phyloP scores from a whole-genome alignment of 2,888 invertebrate genomes.

The Endotricha flammealis region DNA sequence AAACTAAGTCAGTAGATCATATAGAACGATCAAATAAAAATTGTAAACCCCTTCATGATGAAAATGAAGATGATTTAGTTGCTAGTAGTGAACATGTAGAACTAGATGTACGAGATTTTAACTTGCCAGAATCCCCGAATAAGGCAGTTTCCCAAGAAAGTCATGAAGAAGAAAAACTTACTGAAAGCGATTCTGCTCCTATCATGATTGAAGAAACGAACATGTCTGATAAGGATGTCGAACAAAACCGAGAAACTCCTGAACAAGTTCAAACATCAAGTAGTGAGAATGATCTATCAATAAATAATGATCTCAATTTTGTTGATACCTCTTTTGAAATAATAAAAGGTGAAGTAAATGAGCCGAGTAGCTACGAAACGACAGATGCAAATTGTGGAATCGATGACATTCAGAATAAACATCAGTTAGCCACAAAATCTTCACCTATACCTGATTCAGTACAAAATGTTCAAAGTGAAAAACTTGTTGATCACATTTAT shows the following conservation, averaged over 20 bases:
- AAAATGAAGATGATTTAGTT: conserved; percentile 28
- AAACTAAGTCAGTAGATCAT: conserved; percentile 69
- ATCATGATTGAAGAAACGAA: conserved; percentile 6
- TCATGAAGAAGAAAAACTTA: conserved; percentile 21
- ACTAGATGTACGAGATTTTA: conserved; percentile 26
- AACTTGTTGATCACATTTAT: conserved; percentile 13
- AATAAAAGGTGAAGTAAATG: conserved; percentile 14
- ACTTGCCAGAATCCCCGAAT: conserved; percentile 32
- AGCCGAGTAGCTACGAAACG: background rate
- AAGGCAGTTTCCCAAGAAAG: conserved; percentile 15
- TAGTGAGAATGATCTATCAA: conserved; percentile 20
- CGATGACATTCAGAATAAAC: conserved; percentile 4
- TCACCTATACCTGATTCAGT: conserved; percentile 42
- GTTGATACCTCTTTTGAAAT: conserved; percentile 17
- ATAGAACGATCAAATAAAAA: conserved; percentile 34
- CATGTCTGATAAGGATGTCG: conserved; percentile 13
- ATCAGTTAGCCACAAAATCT: conserved; percentile 9
- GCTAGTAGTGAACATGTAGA: conserved; percentile 16
- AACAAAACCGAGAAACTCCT: conserved; percentile 14
- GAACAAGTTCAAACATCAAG: conserved; percentile 6
- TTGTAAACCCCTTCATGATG: conserved; percentile 29
- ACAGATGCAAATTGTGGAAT: conserved; percentile 4
- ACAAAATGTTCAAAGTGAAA: conserved; percentile 35
- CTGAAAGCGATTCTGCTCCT: conserved; percentile 10
- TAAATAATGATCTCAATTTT: conserved; percentile 26